Percentiles rank a stretch among this genome's conserved stretches.
phyloP scores from a whole-genome alignment of 2,113 vertebrate genomes.

The Notothenia coriiceps region DNA sequence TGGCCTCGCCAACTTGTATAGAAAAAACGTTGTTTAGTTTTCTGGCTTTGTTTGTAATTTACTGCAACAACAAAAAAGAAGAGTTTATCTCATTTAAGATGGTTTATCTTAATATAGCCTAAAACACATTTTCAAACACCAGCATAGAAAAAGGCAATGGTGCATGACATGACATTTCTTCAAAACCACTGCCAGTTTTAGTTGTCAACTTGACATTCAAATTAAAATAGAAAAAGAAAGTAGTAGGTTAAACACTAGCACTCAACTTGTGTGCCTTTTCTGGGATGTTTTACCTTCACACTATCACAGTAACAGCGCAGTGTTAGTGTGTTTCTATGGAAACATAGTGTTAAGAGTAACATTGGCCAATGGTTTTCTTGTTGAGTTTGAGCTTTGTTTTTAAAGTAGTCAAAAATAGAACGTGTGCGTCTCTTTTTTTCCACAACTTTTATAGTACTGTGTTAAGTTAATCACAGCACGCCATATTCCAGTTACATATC shows the following conservation, averaged over 20 bases:
- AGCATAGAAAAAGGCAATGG: background rate
- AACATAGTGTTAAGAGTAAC: no score
- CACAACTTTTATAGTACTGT: no score
- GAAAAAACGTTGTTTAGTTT: background rate
- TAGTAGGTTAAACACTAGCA: no score
- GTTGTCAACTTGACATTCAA: background rate
- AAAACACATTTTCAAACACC: background rate
- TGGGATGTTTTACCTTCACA: no score
- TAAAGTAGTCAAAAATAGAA: no score
- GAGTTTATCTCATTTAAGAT: background rate
- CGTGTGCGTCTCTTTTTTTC: no score
- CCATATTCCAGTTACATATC: slow-evolving; percentile 11
- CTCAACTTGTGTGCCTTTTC: no score
- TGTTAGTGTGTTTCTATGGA: no score
- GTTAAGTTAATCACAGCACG: background rate
- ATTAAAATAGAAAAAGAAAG: background rate
- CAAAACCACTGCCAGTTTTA: no score
- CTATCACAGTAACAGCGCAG: no score
- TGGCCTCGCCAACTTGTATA: background rate
- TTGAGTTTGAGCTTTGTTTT: no score
- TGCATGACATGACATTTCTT: background rate
- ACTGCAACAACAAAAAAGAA: background rate
- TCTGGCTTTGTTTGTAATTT: background rate
- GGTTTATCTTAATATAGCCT: background rate
- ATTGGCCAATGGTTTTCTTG: no score